Conservation (phyloP, 2,113 vertebrate genomes). For the Zeus faber region DNA sequence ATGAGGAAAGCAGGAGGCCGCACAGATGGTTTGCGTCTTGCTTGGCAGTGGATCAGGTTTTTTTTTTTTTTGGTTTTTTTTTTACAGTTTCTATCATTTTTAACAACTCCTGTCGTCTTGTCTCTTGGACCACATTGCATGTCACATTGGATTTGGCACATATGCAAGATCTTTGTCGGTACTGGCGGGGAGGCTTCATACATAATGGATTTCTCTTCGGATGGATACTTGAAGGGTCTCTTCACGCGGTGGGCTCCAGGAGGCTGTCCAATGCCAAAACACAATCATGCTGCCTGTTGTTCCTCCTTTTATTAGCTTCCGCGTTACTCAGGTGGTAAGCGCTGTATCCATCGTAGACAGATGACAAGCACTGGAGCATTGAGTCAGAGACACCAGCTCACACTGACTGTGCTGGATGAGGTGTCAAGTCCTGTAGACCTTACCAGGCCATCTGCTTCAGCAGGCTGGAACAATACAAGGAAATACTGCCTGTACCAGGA, state of each 20-base stretch:
- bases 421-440: slow-evolving; percentile 25
- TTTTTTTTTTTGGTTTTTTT: slow-evolving; percentile 18
- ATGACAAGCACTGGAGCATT: slow-evolving; percentile 24
- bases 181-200: slow-evolving; percentile 9
- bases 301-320: slow-evolving; percentile 24
- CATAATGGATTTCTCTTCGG: slow-evolving; percentile 29
- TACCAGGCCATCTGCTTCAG: slow-evolving; percentile 19
- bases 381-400: too few relatives aligned
- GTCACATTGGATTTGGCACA: slow-evolving; percentile 32
- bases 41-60: slow-evolving; percentile 36
- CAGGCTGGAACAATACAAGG: not conserved
- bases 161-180: not conserved
- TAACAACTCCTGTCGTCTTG: slow-evolving; percentile 17
- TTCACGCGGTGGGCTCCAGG: slow-evolving; percentile 4
- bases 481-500: not conserved
- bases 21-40: slow-evolving; percentile 34
- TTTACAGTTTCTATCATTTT: slow-evolving; percentile 7
- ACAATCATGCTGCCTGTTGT: not conserved
- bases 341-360: not conserved
- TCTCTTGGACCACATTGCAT: slow-evolving; percentile 20
- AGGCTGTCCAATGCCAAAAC: slow-evolving; percentile 1
- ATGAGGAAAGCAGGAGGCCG: slow-evolving; percentile 11
- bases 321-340: slow-evolving; percentile 20
- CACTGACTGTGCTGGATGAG: slow-evolving; percentile 17
- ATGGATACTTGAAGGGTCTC: slow-evolving; percentile 4